Evolutionary conservation across 2,113 vertebrate genomes (phyloP).

Genomic region (Ciconia stormi): DNA sequence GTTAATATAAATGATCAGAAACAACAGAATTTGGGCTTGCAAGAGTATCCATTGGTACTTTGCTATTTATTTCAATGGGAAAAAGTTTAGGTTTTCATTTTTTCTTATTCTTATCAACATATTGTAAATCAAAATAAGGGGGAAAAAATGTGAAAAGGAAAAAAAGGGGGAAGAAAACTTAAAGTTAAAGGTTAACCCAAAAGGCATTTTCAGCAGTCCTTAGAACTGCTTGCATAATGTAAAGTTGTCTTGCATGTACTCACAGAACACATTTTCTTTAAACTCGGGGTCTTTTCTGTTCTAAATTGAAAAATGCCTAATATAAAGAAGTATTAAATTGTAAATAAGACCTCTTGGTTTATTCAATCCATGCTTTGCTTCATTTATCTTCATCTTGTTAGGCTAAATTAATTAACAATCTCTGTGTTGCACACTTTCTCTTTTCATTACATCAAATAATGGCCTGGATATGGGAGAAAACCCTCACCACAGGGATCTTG

Average conservation of each 20-base stretch:
- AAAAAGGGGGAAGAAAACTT: not conserved
- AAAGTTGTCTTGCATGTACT: slow-evolving; percentile 19
- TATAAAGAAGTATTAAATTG: slow-evolving; percentile 78
- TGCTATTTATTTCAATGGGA: not conserved
- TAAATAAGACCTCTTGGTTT: slow-evolving; percentile 90
- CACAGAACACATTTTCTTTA: slow-evolving; percentile 42
- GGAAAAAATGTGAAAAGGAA: not conserved
- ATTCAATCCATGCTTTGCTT: slow-evolving; percentile 89
- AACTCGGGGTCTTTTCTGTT: slow-evolving; percentile 46
- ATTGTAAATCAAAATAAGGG: not conserved
- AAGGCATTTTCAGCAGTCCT: slow-evolving; percentile 54
- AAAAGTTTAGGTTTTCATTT: not conserved
- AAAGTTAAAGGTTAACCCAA: slow-evolving; percentile 67
- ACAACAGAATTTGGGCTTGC: not conserved
- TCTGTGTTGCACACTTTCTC: slow-evolving; percentile 95
- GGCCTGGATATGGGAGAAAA: slow-evolving; percentile 82
- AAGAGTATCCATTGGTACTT: not conserved
- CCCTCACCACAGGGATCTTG: slow-evolving; percentile 66
- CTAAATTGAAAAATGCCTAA: slow-evolving; percentile 67
- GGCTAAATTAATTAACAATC: slow-evolving; percentile 99
- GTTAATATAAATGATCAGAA: not conserved
- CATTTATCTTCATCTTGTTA: slow-evolving; percentile 99
- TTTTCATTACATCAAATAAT: slow-evolving; percentile 99
- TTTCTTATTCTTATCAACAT: not conserved
- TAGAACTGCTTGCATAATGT: slow-evolving; percentile 36